Evolutionary conservation across 1,140 invertebrate genomes (phyloP).

Genomic region (Macrobrachium nipponense): DNA sequence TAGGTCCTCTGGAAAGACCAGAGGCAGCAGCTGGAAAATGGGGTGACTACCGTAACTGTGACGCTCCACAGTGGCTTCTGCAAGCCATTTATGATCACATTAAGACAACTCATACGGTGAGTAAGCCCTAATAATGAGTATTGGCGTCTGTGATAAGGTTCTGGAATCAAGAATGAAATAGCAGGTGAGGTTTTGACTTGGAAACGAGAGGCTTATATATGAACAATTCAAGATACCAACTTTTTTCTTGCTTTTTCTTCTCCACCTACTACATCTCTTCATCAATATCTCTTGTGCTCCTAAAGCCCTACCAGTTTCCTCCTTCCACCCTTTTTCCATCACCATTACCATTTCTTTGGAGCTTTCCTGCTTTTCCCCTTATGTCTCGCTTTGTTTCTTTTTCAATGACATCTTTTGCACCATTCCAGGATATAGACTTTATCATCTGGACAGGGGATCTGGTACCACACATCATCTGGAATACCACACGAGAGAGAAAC

Average conservation of each 20-base stretch:
- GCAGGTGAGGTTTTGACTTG: too few species aligned
- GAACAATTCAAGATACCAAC: too few species aligned
- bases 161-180: too few species aligned
- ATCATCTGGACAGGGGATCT: slow-evolving; percentile 65
- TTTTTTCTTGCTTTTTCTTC: too few species aligned
- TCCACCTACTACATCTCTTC: too few species aligned
- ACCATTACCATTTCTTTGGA: neutral
- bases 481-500: slow-evolving; percentile 74
- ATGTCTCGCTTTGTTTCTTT: neutral
- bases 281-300: too few species aligned
- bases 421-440: slow-evolving; percentile 66
- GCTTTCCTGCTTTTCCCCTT: neutral
- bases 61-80: slow-evolving; percentile 77
- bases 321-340: too few species aligned
- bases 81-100: slow-evolving; percentile 71
- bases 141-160: too few species aligned
- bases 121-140: neutral
- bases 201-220: too few species aligned
- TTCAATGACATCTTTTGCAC: neutral
- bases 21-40: slow-evolving; percentile 77
- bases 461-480: slow-evolving; percentile 64
- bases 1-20: slow-evolving; percentile 66
- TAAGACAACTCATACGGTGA: slow-evolving; percentile 64
- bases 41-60: slow-evolving; percentile 82
- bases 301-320: too few species aligned